Conservation (phyloP, 1,140 invertebrate genomes). For the Rhynchophorus ferrugineus region DNA sequence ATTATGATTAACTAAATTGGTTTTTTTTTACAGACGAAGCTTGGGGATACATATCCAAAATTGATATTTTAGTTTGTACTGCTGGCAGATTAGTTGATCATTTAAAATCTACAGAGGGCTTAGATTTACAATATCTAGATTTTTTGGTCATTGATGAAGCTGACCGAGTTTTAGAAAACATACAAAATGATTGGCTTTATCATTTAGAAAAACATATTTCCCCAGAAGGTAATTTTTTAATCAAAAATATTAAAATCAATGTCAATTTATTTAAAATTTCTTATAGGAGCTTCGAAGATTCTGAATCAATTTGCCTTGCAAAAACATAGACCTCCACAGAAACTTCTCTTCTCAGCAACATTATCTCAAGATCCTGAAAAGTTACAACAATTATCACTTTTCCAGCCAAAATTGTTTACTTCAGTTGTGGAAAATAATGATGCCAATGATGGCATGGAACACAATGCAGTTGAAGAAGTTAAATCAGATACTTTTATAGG, state of each 20-base stretch:
- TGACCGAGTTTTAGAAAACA: constrained; percentile 84
- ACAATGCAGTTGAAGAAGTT: constrained; percentile 39
- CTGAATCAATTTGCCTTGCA: constrained; percentile 43
- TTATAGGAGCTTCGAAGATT: constrained; percentile 21
- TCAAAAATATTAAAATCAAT: too few relatives aligned
- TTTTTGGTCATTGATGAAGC: constrained; percentile 95
- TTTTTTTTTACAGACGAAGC: constrained; percentile 31
- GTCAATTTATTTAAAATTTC: neutral
- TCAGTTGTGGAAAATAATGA: constrained; percentile 55
- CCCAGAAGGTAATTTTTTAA: constrained; percentile 22
- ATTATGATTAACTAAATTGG: neutral
- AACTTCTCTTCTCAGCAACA: constrained; percentile 92
- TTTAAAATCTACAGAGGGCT: constrained; percentile 78
- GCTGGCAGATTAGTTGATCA: constrained; percentile 91
- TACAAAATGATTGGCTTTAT: constrained; percentile 83
- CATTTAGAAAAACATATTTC: constrained; percentile 55
- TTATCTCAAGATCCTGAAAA: constrained; percentile 93
- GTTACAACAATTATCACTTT: constrained; percentile 76
- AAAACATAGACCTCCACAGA: constrained; percentile 64
- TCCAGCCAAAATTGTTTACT: constrained; percentile 87
- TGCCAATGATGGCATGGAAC: too few relatives aligned
- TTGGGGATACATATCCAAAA: constrained; percentile 45
- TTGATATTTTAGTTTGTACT: constrained; percentile 89
- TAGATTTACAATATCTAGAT: constrained; percentile 67
- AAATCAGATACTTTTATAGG: constrained; percentile 52